Conservation (phyloP, 2,888 invertebrate genomes). For the Polymixis lichenea region DNA sequence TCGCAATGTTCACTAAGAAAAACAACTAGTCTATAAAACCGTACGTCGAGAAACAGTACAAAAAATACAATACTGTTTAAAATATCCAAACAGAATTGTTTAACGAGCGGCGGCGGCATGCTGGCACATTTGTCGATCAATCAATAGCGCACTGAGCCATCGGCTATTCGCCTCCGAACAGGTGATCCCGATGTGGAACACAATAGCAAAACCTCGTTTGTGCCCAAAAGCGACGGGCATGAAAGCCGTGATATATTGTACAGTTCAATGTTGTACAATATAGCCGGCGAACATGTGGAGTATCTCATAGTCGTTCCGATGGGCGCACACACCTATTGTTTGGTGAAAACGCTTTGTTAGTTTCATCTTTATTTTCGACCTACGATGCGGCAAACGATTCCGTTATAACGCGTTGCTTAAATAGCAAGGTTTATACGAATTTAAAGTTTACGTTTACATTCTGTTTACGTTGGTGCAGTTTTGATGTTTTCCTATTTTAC, state of each 20-base stretch:
- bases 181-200: constrained; percentile 73
- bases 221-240: constrained; percentile 52
- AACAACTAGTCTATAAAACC: constrained; percentile 18
- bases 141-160: constrained; percentile 71
- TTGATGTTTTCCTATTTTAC: constrained; percentile 30
- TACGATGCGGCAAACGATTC: constrained; percentile 46
- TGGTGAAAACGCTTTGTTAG: constrained; percentile 75
- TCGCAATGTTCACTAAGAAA: constrained; percentile 10
- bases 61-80: constrained; percentile 51
- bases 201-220: constrained; percentile 67
- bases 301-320: constrained; percentile 83
- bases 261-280: constrained; percentile 63
- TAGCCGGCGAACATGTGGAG: constrained; percentile 77
- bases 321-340: constrained; percentile 79
- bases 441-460: constrained; percentile 31
- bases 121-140: constrained; percentile 68
- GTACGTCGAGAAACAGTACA: constrained; percentile 38
- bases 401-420: constrained; percentile 28
- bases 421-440: constrained; percentile 19
- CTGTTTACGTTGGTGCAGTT: constrained; percentile 24
- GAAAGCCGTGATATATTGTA: constrained; percentile 60
- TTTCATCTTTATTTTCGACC: constrained; percentile 74
- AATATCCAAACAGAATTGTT: constrained; percentile 61
- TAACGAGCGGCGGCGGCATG: constrained; percentile 47
- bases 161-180: constrained; percentile 71